Evolutionary conservation across 1,140 invertebrate genomes (phyloP), one percentile per base, ranked within the genome.

Genomic region (Drosophila pachea): DNA sequence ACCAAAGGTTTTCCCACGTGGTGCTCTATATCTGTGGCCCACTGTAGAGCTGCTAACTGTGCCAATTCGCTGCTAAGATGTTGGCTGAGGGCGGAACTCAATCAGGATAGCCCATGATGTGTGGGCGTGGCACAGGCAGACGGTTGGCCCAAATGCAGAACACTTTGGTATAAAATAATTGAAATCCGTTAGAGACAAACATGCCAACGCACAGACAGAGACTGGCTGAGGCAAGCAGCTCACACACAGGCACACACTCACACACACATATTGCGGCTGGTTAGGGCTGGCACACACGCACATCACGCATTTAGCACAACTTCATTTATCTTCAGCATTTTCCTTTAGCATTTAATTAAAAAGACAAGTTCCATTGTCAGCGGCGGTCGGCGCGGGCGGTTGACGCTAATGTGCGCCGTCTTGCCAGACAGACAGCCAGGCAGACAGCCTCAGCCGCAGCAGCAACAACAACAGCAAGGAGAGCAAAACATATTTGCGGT

Each of bases 311-410:
- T 84, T 84, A 84, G 79, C 79, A 86, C 82, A 86, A 86, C 81
- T 86, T 86, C 81, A 86, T 86, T 86, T 86, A 86, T 86, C 81
- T 86, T 81, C 74, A 74, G 81, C 81, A 84, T 86, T 86, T 86
- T 86, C 81, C 68, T 77, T 83, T 81, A 86, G 81, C 81, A 86
- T 86, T 86, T 86, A 86, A 86, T 86, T 86, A 86, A 86, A 86
- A 86, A 86, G 81, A 86, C 77, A 86, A 86, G 81, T 86, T 86
- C 81, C 82, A 86, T 86, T 86, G 81, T 86, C 77, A 68, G 53
- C 70, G 73, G 61, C 63, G 60, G 64, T 64, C 55, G 42, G 64
- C 36, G 38, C 6, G 48, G 33, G 11, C n/a, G 14, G 4, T 14
- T 38, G 65, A 65, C 75, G 72, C 61, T 78, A 84, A 82, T 75